A percentile compares a stretch with the other conserved stretches of the same genome.
These are phyloP conservation scores for Trididemnum clinides DNA, from an alignment of 23 tunicate genomes.

Conservation along the genomic window DNA sequence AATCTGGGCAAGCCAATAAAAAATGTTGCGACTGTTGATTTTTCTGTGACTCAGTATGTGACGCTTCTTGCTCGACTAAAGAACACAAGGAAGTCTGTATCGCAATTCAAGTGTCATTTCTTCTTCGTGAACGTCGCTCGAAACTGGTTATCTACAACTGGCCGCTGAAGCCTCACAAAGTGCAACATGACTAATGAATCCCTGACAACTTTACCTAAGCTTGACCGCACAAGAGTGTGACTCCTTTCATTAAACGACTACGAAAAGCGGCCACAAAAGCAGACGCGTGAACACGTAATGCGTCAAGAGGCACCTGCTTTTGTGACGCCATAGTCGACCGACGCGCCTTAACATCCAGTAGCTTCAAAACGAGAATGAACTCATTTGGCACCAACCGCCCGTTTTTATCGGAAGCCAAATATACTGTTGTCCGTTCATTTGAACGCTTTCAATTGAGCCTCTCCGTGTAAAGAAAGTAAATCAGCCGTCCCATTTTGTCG, in stretches of 20 bases:
- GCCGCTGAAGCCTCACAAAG: too few relatives aligned
- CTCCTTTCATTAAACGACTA: too few relatives aligned
- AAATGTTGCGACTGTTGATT: conserved; percentile 3
- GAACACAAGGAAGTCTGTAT: too few relatives aligned
- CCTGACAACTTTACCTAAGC: too few relatives aligned
- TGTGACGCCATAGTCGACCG: not conserved
- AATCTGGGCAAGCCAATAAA: conserved; percentile 14
- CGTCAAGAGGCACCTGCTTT: conserved; percentile 1
- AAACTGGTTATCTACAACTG: too few relatives aligned
- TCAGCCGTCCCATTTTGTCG: too few relatives aligned
- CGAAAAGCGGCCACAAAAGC: not conserved
- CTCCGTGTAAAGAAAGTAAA: too few relatives aligned
- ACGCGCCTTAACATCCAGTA: not conserved
- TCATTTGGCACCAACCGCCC: not conserved
- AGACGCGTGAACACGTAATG: not conserved
- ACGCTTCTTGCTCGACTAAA: not conserved
- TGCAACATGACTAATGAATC: too few relatives aligned
- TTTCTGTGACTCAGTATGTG: not conserved
- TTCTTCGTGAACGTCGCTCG: too few relatives aligned
- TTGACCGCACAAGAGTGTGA: too few relatives aligned
- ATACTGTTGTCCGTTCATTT: not conserved
- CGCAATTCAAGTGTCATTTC: too few relatives aligned
- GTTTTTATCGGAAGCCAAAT: not conserved
- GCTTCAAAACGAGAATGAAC: not conserved
- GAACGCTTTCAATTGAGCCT: too few relatives aligned